phyloP scores from a whole-genome alignment of 1,140 invertebrate genomes.

The Archivesica marissinica region DNA sequence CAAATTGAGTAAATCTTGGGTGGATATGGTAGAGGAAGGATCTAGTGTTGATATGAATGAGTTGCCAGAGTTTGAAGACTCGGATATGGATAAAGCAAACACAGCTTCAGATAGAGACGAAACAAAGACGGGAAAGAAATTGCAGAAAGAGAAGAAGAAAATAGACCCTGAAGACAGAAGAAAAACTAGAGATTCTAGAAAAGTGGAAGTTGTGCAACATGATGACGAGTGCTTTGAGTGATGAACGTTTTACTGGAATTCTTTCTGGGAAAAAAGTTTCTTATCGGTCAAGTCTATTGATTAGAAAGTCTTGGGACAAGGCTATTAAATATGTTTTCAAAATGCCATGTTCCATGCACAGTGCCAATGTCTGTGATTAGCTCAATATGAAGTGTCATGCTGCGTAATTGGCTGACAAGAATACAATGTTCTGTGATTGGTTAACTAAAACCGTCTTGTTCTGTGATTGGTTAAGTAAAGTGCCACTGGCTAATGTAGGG shows the following conservation, averaged over 20 bases:
- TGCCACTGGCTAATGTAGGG: too few relatives aligned
- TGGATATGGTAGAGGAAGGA: constrained; percentile 36
- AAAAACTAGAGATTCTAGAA: constrained; percentile 23
- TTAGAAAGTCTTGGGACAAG: too few relatives aligned
- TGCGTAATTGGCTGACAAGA: too few relatives aligned
- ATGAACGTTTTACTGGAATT: background rate
- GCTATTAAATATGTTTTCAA: too few relatives aligned
- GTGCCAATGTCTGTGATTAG: too few relatives aligned
- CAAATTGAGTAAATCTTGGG: constrained; percentile 48
- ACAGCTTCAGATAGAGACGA: background rate
- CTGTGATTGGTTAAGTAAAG: too few relatives aligned
- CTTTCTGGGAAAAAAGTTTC: too few relatives aligned
- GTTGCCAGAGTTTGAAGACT: constrained; percentile 4
- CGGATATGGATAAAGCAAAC: background rate
- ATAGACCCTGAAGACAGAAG: constrained; percentile 9
- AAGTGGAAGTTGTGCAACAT: constrained; percentile 34
- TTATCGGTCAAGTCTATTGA: too few relatives aligned
- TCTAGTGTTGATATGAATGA: constrained; percentile 40
- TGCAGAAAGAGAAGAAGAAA: background rate
- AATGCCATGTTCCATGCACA: too few relatives aligned
- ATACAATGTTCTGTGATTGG: too few relatives aligned
- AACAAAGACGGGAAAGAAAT: background rate
- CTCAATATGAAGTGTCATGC: too few relatives aligned
- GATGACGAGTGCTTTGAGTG: constrained; percentile 54
- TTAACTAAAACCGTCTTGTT: too few relatives aligned